Conservation (phyloP, 2,888 invertebrate species). For the Melanchra persicariae region DNA sequence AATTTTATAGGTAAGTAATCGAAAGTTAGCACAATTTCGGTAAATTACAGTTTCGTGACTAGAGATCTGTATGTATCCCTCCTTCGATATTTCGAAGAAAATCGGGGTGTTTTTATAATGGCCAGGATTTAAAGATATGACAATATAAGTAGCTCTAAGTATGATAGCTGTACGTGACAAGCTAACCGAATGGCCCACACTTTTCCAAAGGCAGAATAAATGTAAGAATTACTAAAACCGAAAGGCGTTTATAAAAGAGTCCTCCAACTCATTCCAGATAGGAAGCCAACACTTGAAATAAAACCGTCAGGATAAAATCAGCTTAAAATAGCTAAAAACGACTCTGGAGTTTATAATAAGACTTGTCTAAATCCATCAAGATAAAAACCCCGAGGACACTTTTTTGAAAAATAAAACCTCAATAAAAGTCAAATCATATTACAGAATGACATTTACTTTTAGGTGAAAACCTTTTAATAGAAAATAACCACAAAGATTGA, state of each 20-base stretch:
- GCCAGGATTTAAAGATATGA: background rate
- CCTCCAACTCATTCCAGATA: background rate
- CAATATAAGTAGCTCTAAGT: conserved; percentile 8
- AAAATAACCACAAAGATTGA: conserved; percentile 59
- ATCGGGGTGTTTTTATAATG: background rate
- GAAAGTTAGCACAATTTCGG: background rate
- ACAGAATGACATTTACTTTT: conserved; percentile 15
- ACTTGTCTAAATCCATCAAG: conserved; percentile 2
- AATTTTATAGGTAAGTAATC: background rate
- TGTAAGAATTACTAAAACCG: background rate
- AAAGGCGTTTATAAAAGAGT: conserved; percentile 10
- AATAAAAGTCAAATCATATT: conserved; percentile 26
- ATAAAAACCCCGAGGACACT: background rate
- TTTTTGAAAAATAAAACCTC: background rate
- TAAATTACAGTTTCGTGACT: background rate
- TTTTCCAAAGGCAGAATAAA: conserved; percentile 3
- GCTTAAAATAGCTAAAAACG: conserved; percentile 6
- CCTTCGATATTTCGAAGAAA: background rate
- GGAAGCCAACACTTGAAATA: background rate
- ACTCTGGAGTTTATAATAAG: conserved; percentile 7
- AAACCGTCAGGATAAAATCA: conserved; percentile 7
- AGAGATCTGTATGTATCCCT: background rate
- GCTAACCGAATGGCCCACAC: background rate
- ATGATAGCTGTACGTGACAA: conserved; percentile 8
- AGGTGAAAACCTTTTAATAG: conserved; percentile 5